phyloP scores from a whole-genome alignment of 1,140 invertebrate species.

The Chrysomallon squamiferum region DNA sequence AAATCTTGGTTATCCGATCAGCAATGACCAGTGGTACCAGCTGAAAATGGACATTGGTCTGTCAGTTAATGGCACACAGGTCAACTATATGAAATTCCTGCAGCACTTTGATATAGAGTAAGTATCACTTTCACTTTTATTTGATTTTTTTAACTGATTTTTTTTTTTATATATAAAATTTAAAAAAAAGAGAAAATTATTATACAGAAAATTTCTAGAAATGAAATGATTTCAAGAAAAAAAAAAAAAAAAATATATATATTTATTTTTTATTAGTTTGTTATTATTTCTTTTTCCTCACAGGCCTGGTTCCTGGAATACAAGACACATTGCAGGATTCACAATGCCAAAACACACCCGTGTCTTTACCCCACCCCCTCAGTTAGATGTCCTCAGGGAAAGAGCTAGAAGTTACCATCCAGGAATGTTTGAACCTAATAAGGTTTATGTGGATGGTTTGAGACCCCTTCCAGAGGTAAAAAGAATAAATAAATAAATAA shows the following conservation, averaged over 20 bases:
- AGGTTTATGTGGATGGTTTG: background rate
- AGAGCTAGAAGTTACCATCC: constrained; percentile 17
- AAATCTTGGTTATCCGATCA: constrained; percentile 34
- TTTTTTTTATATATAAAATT: background rate
- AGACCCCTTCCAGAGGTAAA: background rate
- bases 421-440: background rate
- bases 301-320: constrained; percentile 47
- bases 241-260: too few species aligned
- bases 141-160: background rate
- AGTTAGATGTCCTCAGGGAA: constrained; percentile 30
- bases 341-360: constrained; percentile 18
- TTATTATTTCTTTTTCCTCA: background rate
- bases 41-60: constrained; percentile 30
- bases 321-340: constrained; percentile 21
- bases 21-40: constrained; percentile 45
- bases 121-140: constrained; percentile 24
- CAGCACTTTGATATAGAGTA: constrained; percentile 44
- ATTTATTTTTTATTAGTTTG: background rate
- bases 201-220: too few species aligned
- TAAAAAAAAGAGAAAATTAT: too few species aligned
- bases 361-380: constrained; percentile 19
- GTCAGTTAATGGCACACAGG: constrained; percentile 38
- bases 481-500: background rate
- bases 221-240: too few species aligned
- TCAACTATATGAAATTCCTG: constrained; percentile 47